Evolutionary conservation across 2,888 invertebrate species (phyloP), one percentile per base, ranked within the genome.

Genomic region (Argyresthia goedartella): DNA sequence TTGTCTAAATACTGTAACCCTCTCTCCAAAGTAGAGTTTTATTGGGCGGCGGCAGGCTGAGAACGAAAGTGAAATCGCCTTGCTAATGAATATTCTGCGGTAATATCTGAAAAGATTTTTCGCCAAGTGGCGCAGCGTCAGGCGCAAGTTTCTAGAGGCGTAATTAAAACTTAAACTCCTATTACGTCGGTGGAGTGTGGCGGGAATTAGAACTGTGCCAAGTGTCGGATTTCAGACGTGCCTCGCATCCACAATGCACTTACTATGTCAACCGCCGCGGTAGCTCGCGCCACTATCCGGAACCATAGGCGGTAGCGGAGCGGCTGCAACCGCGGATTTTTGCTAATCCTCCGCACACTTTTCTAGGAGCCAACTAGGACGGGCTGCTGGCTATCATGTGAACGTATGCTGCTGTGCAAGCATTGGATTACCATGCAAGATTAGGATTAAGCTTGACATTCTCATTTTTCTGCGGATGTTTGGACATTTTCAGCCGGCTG

Each of bases 121-220:
- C 33, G 42, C 14, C 1, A 33, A 33, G 13, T 41, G 50, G 33
- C 42, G 43, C 43, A 11, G 33, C 57, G 58, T 62, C 55, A 55
- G 50, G 56, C 54, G 16, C 65, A 70, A 72, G 68, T 71, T 72
- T 72, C 63, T 65, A 64, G 66, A 69, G 61, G 64, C 67, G 80
- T 81, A 82, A 85, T 84, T 84, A 85, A 85, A 84, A 81, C 75
- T 82, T 76, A 74, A 81, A 76, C 70, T 80, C 75, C 67, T 76
- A 75, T 78, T 75, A 79, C 67, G 67, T 72, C 60, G 52, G 67
- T 65, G 67, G 63, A 58, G 57, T 57, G 60, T 55, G 60, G 59
- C 64, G 68, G 67, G 72, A 67, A 72, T 74, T 73, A 70, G 73
- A 69, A 70, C 72, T 66, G 75, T 76, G 84, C 82, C 81, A 82